A percentile compares a stretch with the other conserved stretches of the same genome.
phyloP scores from a whole-genome alignment of 2,113 vertebrate genomes.

The Lonchura striata region DNA sequence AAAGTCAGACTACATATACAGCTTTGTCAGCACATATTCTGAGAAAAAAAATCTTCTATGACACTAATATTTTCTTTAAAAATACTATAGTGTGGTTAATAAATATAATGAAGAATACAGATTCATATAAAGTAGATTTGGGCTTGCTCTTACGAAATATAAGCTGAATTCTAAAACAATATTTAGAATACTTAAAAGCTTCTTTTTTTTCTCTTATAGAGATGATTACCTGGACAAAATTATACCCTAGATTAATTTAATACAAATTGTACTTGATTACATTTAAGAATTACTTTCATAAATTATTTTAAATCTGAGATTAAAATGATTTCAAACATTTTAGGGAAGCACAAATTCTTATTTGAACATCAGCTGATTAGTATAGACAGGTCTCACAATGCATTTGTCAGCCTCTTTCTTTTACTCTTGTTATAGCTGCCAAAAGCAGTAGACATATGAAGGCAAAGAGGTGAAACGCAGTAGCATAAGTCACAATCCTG shows the following conservation, averaged over 20 bases:
- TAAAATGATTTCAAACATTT: background rate
- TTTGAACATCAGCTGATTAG: background rate
- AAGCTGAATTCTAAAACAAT: background rate
- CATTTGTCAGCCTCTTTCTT: background rate
- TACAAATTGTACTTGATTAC: fast-evolving
- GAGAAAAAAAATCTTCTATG: background rate
- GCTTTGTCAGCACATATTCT: background rate
- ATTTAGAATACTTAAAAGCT: background rate
- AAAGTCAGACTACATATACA: background rate
- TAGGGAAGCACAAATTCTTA: background rate
- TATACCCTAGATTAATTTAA: background rate
- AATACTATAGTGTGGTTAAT: background rate
- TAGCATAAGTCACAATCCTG: background rate
- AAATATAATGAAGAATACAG: background rate
- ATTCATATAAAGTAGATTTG: background rate
- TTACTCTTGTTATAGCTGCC: background rate
- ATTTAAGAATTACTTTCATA: background rate
- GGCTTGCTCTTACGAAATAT: background rate
- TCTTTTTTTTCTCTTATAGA: background rate
- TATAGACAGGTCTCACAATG: background rate
- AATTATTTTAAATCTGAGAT: background rate
- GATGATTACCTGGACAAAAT: background rate
- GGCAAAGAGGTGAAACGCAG: background rate
- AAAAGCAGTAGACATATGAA: background rate
- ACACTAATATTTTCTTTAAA: background rate